These are phyloP conservation scores for Chionomys nivalis DNA, from an alignment of 2,113 vertebrate species.

Conservation along the genomic window DNA sequence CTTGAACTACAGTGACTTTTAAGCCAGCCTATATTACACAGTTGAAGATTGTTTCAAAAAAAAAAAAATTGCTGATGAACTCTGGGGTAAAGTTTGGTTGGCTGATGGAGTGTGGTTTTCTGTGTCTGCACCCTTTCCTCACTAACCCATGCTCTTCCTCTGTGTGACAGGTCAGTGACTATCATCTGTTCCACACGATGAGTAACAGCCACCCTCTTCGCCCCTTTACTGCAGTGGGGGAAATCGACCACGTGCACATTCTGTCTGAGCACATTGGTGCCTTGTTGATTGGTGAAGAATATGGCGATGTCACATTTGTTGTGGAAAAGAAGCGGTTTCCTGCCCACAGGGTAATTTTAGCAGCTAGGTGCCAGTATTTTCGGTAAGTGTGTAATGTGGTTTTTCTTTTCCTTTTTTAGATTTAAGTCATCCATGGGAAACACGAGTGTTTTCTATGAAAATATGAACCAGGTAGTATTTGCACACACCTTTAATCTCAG, in stretches of 20 bases:
- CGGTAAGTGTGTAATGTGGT: conserved; percentile 85
- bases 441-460: conserved; percentile 49
- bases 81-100: not conserved
- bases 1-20: not conserved
- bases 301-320: conserved; percentile 97
- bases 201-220: conserved; percentile 97
- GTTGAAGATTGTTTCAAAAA: not conserved
- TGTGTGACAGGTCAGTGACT: conserved; percentile 83
- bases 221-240: conserved; percentile 94
- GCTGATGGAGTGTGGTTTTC: not conserved
- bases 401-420: conserved; percentile 4
- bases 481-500: too few relatives aligned
- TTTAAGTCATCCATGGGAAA: conserved; percentile 47
- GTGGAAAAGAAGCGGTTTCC: conserved; percentile 98
- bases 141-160: conserved; percentile 48
- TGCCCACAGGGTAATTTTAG: conserved; percentile 96
- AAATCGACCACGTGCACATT: conserved; percentile 98
- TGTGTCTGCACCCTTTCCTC: not conserved
- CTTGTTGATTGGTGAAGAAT: conserved; percentile 95
- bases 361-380: conserved; percentile 98
- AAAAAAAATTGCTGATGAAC: not conserved
- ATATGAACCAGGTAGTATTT: not conserved
- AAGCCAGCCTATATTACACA: not conserved
- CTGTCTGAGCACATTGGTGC: conserved; percentile 98
- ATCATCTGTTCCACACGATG: conserved; percentile 88